These are phyloP conservation scores for Falco concolor DNA, from an alignment of 2,797 vertebrate species.

Conservation along the genomic window DNA sequence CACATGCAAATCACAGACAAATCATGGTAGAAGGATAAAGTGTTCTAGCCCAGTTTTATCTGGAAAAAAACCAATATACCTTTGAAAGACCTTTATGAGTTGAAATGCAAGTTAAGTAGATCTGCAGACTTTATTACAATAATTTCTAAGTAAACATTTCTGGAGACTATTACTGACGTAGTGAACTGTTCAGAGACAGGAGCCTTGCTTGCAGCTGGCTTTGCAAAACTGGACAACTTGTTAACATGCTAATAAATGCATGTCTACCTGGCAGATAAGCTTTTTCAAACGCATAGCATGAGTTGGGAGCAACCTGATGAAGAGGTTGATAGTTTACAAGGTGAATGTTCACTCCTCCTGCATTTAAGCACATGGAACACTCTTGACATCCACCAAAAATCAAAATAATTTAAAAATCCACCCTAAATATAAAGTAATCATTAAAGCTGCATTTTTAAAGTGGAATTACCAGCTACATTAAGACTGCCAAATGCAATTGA, in stretches of 20 bases:
- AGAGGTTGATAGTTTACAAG: background rate
- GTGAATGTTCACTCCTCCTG: background rate
- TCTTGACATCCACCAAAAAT: background rate
- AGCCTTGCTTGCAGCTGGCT: background rate
- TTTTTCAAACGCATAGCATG: background rate
- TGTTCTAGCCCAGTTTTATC: background rate
- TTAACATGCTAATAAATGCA: slow-evolving; percentile 42
- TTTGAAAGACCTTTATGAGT: background rate
- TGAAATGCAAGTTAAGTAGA: background rate
- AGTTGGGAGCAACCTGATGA: background rate
- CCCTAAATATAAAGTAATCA: background rate
- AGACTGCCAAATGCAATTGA: background rate
- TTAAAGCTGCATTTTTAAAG: background rate
- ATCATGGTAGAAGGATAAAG: background rate
- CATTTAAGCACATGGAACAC: background rate
- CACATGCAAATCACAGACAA: background rate
- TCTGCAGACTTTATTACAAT: background rate
- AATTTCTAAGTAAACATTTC: slow-evolving; percentile 5
- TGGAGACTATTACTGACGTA: background rate
- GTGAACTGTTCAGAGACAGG: background rate
- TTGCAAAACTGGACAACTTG: background rate
- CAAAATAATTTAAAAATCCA: background rate
- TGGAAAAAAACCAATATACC: background rate
- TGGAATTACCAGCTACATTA: background rate
- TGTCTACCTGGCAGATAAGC: background rate